Evolutionary conservation across 1,140 invertebrate genomes (phyloP).

Genomic region (Ridgeia piscesae): DNA sequence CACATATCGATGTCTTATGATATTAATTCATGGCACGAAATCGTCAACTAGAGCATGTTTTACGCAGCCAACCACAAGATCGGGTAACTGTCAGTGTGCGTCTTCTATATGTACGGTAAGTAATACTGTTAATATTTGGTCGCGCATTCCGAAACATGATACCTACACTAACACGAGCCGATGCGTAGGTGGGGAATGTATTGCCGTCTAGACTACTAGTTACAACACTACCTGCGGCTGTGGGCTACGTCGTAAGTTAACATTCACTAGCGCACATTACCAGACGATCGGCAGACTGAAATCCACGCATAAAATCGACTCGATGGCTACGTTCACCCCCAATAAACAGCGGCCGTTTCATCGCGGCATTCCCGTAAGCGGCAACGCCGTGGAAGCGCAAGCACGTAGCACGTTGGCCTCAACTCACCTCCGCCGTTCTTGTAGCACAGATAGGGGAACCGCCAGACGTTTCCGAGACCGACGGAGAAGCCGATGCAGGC

Average conservation of each 20-base stretch:
- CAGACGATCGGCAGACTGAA: neutral
- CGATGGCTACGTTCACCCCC: neutral
- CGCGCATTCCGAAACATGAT: neutral
- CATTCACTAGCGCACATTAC: neutral
- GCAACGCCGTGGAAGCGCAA: neutral
- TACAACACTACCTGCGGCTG: neutral
- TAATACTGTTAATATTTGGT: neutral
- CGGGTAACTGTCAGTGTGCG: neutral
- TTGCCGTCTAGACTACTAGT: neutral
- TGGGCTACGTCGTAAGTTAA: neutral
- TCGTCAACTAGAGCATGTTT: neutral
- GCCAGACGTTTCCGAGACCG: constrained; percentile 52
- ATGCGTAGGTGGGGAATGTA: neutral
- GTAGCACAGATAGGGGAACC: constrained; percentile 48
- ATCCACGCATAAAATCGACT: neutral
- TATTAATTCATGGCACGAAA: neutral
- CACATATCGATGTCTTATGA: neutral
- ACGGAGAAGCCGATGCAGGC: constrained; percentile 50
- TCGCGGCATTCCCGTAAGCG: neutral
- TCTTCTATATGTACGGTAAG: neutral
- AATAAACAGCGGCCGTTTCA: neutral
- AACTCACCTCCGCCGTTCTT: constrained; percentile 39
- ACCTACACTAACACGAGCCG: neutral
- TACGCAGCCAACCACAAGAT: neutral
- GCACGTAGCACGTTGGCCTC: neutral